Evolutionary conservation across 2,797 vertebrate genomes (phyloP).

Genomic region (Halcyon leucocephala): DNA sequence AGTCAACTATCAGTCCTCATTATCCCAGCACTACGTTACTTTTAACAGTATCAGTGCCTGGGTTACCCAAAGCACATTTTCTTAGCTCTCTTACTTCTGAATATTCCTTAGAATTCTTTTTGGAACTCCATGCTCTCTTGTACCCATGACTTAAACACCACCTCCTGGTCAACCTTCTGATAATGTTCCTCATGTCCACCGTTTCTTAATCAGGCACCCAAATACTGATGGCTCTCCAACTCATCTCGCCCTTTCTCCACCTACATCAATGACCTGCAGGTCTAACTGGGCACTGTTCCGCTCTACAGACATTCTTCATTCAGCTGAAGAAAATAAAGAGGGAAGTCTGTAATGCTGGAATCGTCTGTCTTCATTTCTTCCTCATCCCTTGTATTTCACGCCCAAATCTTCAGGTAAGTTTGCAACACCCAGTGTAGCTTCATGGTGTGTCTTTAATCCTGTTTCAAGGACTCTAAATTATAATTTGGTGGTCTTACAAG

Average conservation of each 20-base stretch:
- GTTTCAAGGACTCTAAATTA: not conserved
- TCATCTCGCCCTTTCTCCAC: not conserved
- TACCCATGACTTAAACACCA: not conserved
- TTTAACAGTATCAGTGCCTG: not conserved
- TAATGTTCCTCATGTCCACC: not conserved
- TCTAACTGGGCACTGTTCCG: not conserved
- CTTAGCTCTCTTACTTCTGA: not conserved
- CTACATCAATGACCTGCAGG: not conserved
- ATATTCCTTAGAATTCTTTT: not conserved
- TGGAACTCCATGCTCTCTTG: not conserved
- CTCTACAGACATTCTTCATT: not conserved
- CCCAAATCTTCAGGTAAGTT: not conserved
- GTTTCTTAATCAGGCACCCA: not conserved
- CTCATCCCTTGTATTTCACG: not conserved
- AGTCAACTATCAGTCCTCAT: not conserved
- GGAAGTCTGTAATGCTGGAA: not conserved
- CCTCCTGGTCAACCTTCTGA: not conserved
- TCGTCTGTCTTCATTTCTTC: not conserved
- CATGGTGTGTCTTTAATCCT: not conserved
- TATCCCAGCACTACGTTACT: not conserved
- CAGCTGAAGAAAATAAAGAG: not conserved
- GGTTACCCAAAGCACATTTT: not conserved
- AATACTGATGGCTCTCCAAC: not conserved
- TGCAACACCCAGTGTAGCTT: not conserved
- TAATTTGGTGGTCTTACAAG: not conserved